These are phyloP conservation scores for Euphonia xanthogaster DNA, from an alignment of 2,797 vertebrate species.

Conservation along the genomic window DNA sequence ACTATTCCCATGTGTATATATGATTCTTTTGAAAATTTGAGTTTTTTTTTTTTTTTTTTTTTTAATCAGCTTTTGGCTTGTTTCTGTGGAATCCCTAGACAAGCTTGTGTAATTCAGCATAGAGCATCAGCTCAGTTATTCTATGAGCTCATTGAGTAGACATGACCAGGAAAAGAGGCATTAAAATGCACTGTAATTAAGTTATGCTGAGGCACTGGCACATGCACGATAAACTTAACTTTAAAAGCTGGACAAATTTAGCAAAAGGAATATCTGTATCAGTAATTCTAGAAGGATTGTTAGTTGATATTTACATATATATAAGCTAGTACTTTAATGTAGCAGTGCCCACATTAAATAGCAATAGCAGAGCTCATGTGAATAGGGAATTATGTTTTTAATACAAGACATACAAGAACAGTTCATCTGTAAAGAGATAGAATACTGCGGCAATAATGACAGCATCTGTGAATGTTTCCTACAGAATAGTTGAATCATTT, in stretches of 20 bases:
- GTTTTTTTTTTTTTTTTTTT: rapidly evolving
- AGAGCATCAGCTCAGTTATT: background rate
- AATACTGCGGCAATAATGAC: background rate
- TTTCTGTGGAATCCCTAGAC: background rate
- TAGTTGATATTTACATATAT: background rate
- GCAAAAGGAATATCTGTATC: background rate
- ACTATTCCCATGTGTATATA: background rate
- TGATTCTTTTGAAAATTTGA: background rate
- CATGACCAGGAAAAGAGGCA: background rate
- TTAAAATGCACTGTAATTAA: background rate
- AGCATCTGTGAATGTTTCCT: background rate
- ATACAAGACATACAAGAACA: background rate
- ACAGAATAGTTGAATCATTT: background rate
- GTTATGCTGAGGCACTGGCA: background rate
- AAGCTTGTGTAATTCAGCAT: background rate
- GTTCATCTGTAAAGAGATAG: background rate
- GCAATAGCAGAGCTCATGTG: background rate
- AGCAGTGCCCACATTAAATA: background rate
- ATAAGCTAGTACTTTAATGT: background rate
- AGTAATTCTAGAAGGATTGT: background rate
- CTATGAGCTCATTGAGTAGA: background rate
- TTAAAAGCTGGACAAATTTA: background rate
- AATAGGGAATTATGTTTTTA: background rate
- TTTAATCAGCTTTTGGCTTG: background rate
- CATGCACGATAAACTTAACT: background rate